Evolutionary conservation across 2,888 invertebrate species (phyloP).

Genomic region (Eupithecia pulchellata): DNA sequence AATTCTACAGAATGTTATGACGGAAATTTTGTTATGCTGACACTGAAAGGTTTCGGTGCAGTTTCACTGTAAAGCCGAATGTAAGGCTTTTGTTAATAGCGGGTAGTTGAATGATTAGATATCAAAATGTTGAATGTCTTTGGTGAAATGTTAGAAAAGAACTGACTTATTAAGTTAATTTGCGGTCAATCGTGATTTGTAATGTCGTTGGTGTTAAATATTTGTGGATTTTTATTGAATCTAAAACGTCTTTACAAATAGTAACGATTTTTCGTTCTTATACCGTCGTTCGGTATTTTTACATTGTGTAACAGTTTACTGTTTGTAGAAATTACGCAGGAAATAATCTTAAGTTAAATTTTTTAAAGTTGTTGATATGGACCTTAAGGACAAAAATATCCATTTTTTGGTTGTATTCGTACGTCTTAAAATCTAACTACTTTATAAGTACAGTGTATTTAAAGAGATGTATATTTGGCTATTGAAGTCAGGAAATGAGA

Average conservation of each 20-base stretch:
- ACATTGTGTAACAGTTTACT: background rate
- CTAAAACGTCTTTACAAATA: background rate
- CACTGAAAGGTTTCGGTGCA: too few relatives aligned
- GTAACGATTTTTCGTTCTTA: background rate
- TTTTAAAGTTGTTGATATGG: background rate
- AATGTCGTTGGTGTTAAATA: background rate
- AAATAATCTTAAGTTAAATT: background rate
- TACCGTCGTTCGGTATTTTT: background rate
- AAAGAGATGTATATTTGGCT: slow-evolving; percentile 1
- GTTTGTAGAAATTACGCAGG: background rate
- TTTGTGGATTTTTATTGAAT: background rate
- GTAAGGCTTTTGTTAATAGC: background rate
- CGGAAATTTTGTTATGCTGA: too few relatives aligned
- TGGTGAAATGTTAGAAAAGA: background rate
- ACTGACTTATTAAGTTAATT: too few relatives aligned
- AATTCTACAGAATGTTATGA: too few relatives aligned
- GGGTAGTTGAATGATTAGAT: background rate
- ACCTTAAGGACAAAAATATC: background rate
- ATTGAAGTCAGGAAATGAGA: background rate
- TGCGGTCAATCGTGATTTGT: background rate
- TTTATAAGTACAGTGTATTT: background rate
- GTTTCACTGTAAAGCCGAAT: too few relatives aligned
- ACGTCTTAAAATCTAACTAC: background rate
- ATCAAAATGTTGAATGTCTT: too few relatives aligned
- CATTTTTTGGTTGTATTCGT: background rate